phyloP scores from a whole-genome alignment of 2,888 invertebrate species.

The Phaonia tiefii region DNA sequence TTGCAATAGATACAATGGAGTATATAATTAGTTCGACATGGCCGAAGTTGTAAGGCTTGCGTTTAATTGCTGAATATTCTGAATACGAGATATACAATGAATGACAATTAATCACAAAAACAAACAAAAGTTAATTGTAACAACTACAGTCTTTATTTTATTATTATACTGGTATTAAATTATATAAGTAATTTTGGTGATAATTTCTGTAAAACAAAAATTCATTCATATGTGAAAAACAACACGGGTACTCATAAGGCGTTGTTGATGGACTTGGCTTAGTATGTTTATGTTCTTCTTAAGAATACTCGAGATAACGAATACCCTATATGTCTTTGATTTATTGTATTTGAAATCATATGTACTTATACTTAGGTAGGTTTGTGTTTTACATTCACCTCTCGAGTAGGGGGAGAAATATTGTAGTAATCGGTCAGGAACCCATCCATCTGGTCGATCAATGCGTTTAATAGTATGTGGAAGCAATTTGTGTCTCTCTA shows the following conservation, averaged over 20 bases:
- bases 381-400: conserved; percentile 18
- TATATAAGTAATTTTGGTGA: not conserved
- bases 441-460: not conserved
- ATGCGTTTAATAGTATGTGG: conserved; percentile 66
- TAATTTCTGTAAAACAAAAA: too few species aligned
- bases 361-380: not conserved
- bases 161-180: conserved; percentile 5
- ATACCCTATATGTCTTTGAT: too few species aligned
- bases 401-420: conserved; percentile 60
- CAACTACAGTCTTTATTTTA: conserved; percentile 75
- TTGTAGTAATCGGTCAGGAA: conserved; percentile 65
- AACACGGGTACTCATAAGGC: too few species aligned
- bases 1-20: conserved; percentile 1
- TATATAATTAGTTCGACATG: not conserved
- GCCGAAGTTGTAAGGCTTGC: conserved; percentile 14
- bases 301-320: too few species aligned
- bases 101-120: not conserved
- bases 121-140: conserved; percentile 33
- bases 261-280: too few species aligned
- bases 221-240: too few species aligned
- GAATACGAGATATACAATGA: not conserved
- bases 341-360: too few species aligned
- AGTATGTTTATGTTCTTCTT: too few species aligned
- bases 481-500: conserved; percentile 69
- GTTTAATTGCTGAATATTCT: conserved; percentile 6